Base-by-base conservation (phyloP, 1,140 invertebrate species). In the Probaryconus sp. region DNA sequence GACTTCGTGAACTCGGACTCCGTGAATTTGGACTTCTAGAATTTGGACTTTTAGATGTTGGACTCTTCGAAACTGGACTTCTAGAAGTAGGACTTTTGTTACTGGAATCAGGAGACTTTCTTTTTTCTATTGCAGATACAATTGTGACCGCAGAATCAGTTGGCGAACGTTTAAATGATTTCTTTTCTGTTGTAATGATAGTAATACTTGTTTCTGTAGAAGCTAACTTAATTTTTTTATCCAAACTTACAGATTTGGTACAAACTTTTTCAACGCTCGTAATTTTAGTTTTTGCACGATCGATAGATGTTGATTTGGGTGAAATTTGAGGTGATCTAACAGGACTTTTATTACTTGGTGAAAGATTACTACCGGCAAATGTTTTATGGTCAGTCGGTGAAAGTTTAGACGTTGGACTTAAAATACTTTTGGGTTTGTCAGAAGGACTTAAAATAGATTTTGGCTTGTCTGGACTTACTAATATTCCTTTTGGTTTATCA, bases 111-210 rank as follows among this genome's bases (percentile, higher is more conserved):
- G 81, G 63, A 7, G 82, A 82, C 18, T 56, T 78, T 18, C 78
- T 83, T 53, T 85, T 87, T 38, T 87, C 85, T 35, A 86, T 77
- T 3, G 79, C 70, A 2, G 85, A 84, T 6, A 86, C 58, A 14
- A 87, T 87, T n/a, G 82, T 83, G 0, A 85, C 78, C 2, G 79
- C 73, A 2, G 83, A 47, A 60, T 88, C 85, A 5, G 79, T 83
- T 4, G 83, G 79, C 0, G 81, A 85, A 16, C 78, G 76, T 51
- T 75, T 81, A 0, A 72, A 51, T 3, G 77, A 74, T 7, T 67
- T 84, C 31, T 85, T 81, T 5, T 82, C 71, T n/a, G 76, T 33
- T 13, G 85, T 81, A 5, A 81, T 73, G 11, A 84, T 82, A 1
- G 81, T 85, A 3, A 85, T 74, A 9, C 74, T 84, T 7, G 85